Percentiles rank a stretch among this genome's conserved stretches.
phyloP scores from a whole-genome alignment of 2,113 vertebrate genomes.

The Pipa parva region DNA sequence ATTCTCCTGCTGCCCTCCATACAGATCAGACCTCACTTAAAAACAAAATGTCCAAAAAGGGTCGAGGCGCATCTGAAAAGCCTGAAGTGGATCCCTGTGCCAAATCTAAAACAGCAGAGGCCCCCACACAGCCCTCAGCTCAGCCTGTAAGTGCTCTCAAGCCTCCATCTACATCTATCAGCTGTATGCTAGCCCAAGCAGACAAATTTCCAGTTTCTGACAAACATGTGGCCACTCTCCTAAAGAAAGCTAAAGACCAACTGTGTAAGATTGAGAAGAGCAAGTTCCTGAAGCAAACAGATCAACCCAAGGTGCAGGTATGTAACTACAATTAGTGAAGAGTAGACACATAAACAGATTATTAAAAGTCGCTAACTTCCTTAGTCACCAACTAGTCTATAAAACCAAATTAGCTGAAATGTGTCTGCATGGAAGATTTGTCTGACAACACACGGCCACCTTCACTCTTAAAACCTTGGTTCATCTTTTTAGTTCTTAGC shows the following conservation, averaged over 20 bases:
- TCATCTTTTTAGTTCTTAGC: too few relatives aligned
- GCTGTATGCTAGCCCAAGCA: slow-evolving; percentile 82
- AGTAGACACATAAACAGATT: too few relatives aligned
- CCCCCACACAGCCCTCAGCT: slow-evolving; percentile 59
- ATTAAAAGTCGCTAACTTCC: too few relatives aligned
- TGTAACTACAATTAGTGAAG: background rate
- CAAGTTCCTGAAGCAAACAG: slow-evolving; percentile 83
- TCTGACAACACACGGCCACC: too few relatives aligned
- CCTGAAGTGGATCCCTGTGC: slow-evolving; percentile 67
- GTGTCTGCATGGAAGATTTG: too few relatives aligned
- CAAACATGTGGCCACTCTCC: slow-evolving; percentile 85
- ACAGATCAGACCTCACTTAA: slow-evolving; percentile 67
- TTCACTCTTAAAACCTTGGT: too few relatives aligned
- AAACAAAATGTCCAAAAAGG: slow-evolving; percentile 83
- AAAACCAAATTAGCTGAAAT: too few relatives aligned
- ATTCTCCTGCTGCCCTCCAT: slow-evolving; percentile 54
- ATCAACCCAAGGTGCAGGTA: slow-evolving; percentile 94
- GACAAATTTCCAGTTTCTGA: slow-evolving; percentile 90
- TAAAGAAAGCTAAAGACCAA: slow-evolving; percentile 93
- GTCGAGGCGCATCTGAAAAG: slow-evolving; percentile 68
- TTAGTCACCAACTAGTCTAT: too few relatives aligned
- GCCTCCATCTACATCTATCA: slow-evolving; percentile 78
- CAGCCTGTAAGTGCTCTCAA: slow-evolving; percentile 63
- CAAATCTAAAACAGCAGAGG: slow-evolving; percentile 60
- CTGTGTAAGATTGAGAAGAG: slow-evolving; percentile 94